A percentile compares a stretch with the other conserved stretches of the same genome.
Evolutionary conservation across 2,888 invertebrate species (phyloP).

Genomic region (Tetramorium bicarinatum): DNA sequence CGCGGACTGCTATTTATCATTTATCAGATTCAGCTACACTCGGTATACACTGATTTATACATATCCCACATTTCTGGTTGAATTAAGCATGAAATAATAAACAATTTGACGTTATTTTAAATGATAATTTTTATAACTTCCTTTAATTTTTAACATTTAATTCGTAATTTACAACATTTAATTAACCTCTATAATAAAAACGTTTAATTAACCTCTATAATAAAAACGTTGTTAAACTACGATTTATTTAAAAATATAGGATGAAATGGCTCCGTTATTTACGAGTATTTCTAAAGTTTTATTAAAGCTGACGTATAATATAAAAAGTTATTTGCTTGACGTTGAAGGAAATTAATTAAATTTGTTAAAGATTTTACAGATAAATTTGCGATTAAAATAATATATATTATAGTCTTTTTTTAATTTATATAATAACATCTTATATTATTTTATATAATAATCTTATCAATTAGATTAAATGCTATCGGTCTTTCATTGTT

Average conservation of each 20-base stretch:
- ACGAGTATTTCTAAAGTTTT: background rate
- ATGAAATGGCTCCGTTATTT: background rate
- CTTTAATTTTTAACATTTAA: background rate
- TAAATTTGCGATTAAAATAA: background rate
- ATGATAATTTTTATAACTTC: background rate
- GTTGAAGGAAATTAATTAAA: background rate
- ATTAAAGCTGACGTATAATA: background rate
- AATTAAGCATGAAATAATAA: background rate
- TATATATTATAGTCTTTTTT: background rate
- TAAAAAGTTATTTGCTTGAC: background rate
- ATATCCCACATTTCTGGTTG: background rate
- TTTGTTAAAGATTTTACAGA: background rate
- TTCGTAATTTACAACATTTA: background rate
- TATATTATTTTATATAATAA: background rate
- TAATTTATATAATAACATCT: background rate
- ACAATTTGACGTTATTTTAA: background rate
- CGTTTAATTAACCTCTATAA: background rate
- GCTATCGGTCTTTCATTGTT: too few species aligned
- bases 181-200: background rate
- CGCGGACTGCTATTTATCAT: conserved; percentile 1
- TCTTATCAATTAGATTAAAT: background rate
- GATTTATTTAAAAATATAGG: background rate
- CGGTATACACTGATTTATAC: background rate
- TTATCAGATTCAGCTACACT: background rate
- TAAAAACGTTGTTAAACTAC: background rate